These are phyloP conservation scores for Polypedilum vanderplanki DNA, from an alignment of 1,140 invertebrate species.

Conservation along the genomic window DNA sequence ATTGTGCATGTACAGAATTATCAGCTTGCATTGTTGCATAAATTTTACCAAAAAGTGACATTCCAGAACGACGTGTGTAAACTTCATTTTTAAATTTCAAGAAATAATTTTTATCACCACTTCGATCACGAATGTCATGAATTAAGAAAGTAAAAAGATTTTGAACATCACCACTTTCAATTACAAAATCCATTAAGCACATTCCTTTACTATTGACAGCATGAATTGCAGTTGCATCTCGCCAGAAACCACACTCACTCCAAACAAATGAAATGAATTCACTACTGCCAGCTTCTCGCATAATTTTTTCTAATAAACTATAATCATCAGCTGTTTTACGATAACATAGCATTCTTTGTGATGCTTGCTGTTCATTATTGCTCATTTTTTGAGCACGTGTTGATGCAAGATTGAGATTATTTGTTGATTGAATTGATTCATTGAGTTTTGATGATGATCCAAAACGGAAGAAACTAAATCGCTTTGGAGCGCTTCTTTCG, in stretches of 20 bases:
- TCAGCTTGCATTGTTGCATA: not conserved
- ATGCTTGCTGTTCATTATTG: not conserved
- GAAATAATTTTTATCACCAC: constrained; percentile 1
- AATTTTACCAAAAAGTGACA: constrained; percentile 1
- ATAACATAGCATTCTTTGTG: not conserved
- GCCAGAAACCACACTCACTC: not conserved
- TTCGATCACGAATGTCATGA: not conserved
- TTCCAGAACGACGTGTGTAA: not conserved
- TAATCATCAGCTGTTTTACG: not conserved
- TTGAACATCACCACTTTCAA: not conserved
- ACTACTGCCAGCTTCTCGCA: not conserved
- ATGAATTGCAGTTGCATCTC: not conserved
- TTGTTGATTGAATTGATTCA: not conserved
- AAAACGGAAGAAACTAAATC: not conserved
- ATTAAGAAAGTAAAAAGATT: not conserved
- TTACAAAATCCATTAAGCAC: not conserved
- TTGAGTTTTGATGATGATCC: no score
- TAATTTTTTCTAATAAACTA: not conserved
- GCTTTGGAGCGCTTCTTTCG: not conserved
- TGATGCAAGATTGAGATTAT: not conserved
- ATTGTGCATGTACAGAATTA: not conserved
- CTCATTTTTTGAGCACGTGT: not conserved
- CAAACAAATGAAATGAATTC: not conserved
- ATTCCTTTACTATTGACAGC: not conserved
- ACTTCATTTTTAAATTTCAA: constrained; percentile 20